Base-by-base conservation (phyloP, 2,888 invertebrate genomes). In the Cheiracanthium punctorium region DNA sequence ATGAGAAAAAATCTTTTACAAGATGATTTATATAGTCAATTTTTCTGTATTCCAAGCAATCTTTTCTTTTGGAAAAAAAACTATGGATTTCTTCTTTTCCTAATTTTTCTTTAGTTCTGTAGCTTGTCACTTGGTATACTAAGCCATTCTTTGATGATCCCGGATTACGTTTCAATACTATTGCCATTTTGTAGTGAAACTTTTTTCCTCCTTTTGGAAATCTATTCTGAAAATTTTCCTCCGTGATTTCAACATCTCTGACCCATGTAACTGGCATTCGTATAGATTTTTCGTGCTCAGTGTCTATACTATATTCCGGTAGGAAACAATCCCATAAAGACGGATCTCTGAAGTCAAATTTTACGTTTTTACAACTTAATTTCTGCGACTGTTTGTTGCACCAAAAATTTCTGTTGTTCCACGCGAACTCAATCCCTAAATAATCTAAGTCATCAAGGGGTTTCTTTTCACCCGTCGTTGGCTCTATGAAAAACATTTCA, bases 401-500 rank as follows among this genome's bases (percentile, higher is more conserved):
- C 92, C 92, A 92, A 89, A 91, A 97, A 92, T 98, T 98, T 74
- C 93, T 93, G 90, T 97, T 93, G 90, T 97, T 97, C 94, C 97
- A 98, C 74, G 97, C 92, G 89, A 95, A 95, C 90, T 98, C 97
- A 4, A 98, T 93, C 0, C 95, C 94, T 37, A 95, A 94, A 90
- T 96, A 97, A 86, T 94, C 93, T 1, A 93, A 91, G 29, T 94
- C 93, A 58, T 92, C 91, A 0, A 95, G 91, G 0, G 94, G 93
- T 88, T 94, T 93, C 0, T 92, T 91, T 20, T 93, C 93, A 0
- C 97, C 98, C 0, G 96, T 96, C 20, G 95, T 94, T 0, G 97
- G 95, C 90, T 98, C 98, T 52, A 98, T 94, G 91, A 97, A 98
- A 91, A 95, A 94, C 0, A 95, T 94, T 86, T 94, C 93, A 2